Base-by-base conservation (phyloP, 2,888 invertebrate species). In the Tethea ocularis region DNA sequence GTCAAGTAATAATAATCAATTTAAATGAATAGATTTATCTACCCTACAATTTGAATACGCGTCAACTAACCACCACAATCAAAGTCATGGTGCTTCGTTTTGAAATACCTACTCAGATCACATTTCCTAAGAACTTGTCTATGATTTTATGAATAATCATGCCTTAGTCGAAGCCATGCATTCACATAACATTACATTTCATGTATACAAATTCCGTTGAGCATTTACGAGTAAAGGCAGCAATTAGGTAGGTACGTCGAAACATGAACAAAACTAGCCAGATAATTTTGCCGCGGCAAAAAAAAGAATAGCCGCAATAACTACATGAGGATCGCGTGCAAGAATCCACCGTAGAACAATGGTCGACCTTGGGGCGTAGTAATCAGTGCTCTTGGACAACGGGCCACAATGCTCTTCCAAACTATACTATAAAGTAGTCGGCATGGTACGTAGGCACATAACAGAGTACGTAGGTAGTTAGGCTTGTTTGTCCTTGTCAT, bases 321-420 rank as follows among this genome's bases (percentile, higher is more conserved):
- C 73, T 71, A 75, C 79, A 77, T 75, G 70, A 64, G 75, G 80
- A 84, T 86, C 84, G 86, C 86, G 89, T 89, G 90, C 84, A 87
- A 86, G 87, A 88, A 88, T 89, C 84, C 81, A 79, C 75, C 81
- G 79, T 80, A 83, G 86, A 91, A 91, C 91, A 91, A 91, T 89
- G 68, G 83, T 59, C 82, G 87, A 88, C 89, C 91, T 90, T 88
- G 88, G 74, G 86, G 87, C 83, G 81, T 74, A 81, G 88, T 86
- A 90, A 91, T 91, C 91, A 89, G 78, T 74, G 83, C 74, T 75
- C 76, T 72, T 71, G 75, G 74, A 74, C 75, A 68, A 62, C 64
- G 65, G 69, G 69, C 60, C 69, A 83, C 83, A 84, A 83, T 84
- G 80, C 77, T 61, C 60, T 57, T 66, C 67, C 62, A 64, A 72